phyloP scores from a whole-genome alignment of 92 coral and sea anemone genomes.

The Actinostola sp. region DNA sequence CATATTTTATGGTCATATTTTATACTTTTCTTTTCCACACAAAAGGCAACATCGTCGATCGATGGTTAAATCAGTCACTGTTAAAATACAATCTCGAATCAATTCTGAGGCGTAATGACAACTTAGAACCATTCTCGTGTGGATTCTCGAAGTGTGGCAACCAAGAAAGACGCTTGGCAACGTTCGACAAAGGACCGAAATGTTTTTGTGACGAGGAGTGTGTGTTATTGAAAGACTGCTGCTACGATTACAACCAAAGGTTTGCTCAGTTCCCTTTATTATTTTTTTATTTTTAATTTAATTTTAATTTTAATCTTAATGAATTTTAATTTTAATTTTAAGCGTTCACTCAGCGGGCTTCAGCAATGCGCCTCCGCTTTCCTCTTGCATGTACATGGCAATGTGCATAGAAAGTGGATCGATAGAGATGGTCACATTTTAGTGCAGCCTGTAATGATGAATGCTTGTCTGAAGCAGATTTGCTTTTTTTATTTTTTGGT shows the following conservation, averaged over 20 bases:
- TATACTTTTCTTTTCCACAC: neutral
- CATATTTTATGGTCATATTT: too few relatives aligned
- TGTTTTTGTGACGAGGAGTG: conserved; percentile 48
- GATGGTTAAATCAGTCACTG: neutral
- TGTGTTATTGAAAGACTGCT: conserved; percentile 32
- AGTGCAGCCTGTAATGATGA: too few relatives aligned
- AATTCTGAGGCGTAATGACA: neutral
- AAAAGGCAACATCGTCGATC: neutral
- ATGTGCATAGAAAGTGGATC: too few relatives aligned
- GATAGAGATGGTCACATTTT: too few relatives aligned
- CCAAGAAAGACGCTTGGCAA: neutral
- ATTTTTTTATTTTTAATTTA: neutral
- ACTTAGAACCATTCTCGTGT: neutral
- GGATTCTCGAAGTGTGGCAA: conserved; percentile 11
- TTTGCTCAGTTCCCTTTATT: neutral
- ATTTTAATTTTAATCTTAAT: neutral
- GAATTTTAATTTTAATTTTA: neutral
- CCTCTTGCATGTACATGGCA: too few relatives aligned
- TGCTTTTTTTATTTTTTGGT: neutral
- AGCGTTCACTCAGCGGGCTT: too few relatives aligned
- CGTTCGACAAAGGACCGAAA: conserved; percentile 9
- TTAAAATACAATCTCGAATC: neutral
- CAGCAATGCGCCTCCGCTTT: too few relatives aligned
- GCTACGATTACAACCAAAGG: conserved; percentile 42
- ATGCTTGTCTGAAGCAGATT: neutral